phyloP scores from a whole-genome alignment of 2,113 vertebrate species.

The Rhinoptilus africanus region DNA sequence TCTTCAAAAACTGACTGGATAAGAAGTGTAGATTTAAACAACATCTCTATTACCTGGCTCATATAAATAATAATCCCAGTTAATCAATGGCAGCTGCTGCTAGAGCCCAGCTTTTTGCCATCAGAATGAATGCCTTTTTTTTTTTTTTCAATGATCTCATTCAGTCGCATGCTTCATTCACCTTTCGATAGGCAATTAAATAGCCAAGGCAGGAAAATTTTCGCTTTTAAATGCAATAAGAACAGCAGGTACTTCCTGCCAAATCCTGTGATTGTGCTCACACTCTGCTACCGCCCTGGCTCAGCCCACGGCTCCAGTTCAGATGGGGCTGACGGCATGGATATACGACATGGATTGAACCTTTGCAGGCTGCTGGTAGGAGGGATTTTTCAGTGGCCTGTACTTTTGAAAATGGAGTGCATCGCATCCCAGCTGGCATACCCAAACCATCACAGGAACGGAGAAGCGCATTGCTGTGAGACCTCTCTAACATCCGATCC shows the following conservation, averaged over 20 bases:
- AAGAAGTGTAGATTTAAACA: constrained; percentile 1
- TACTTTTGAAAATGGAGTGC: neutral
- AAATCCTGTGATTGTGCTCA: neutral
- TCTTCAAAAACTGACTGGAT: neutral
- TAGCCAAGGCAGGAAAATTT: neutral
- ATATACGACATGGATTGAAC: accelerated
- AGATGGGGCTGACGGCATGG: neutral
- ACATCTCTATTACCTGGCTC: constrained; percentile 9
- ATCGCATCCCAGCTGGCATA: neutral
- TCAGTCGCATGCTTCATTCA: neutral
- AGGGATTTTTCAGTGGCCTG: neutral
- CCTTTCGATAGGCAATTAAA: constrained; percentile 17
- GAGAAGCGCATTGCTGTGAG: neutral
- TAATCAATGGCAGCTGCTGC: constrained; percentile 50
- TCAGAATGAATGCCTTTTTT: neutral
- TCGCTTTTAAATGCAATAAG: neutral
- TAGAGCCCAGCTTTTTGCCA: neutral
- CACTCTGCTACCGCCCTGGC: neutral
- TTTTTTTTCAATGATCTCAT: constrained; percentile 1
- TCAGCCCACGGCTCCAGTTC: neutral
- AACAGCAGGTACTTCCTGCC: constrained; percentile 19
- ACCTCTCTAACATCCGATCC: neutral
- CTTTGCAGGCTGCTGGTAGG: neutral
- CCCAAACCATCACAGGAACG: neutral
- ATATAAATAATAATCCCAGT: constrained; percentile 31